These are phyloP conservation scores for Mythimna ferrago DNA, from an alignment of 2,888 invertebrate genomes.

Conservation along the genomic window DNA sequence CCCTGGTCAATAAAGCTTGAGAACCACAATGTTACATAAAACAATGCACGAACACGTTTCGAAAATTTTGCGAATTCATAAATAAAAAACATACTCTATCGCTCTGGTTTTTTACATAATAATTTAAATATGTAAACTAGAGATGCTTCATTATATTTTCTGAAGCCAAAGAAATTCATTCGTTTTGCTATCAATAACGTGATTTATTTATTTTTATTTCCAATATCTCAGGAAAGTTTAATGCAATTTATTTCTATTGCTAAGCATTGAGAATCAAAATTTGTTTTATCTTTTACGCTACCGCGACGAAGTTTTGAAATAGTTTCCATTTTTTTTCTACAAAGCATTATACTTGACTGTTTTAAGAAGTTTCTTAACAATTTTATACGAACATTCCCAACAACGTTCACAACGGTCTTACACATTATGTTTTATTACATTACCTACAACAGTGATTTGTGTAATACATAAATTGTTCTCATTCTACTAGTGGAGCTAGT, in stretches of 20 bases:
- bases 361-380: slow-evolving; percentile 52
- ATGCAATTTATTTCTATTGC: slow-evolving; percentile 16
- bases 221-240: slow-evolving; percentile 14
- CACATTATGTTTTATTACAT: slow-evolving; percentile 64
- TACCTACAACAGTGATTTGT: slow-evolving; percentile 50
- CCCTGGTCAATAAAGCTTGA: too few species aligned
- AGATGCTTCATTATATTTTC: slow-evolving; percentile 7
- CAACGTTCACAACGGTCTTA: slow-evolving; percentile 47
- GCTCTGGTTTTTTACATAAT: slow-evolving; percentile 43
- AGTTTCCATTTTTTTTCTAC: slow-evolving; percentile 34
- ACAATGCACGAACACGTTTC: slow-evolving; percentile 29
- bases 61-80: slow-evolving; percentile 38
- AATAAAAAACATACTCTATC: slow-evolving; percentile 28
- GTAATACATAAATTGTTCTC: slow-evolving; percentile 62
- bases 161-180: slow-evolving; percentile 3
- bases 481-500: slow-evolving; percentile 66
- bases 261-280: slow-evolving; percentile 34
- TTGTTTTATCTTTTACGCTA: slow-evolving; percentile 32
- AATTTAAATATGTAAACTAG: slow-evolving; percentile 39
- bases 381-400: slow-evolving; percentile 48
- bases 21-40: slow-evolving; percentile 31
- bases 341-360: slow-evolving; percentile 26
- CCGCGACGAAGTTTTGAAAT: slow-evolving; percentile 36
- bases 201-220: slow-evolving; percentile 2
- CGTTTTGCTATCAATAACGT: background rate